Evolutionary conservation across 2,797 vertebrate genomes (phyloP).

Genomic region (Geotria australis): DNA sequence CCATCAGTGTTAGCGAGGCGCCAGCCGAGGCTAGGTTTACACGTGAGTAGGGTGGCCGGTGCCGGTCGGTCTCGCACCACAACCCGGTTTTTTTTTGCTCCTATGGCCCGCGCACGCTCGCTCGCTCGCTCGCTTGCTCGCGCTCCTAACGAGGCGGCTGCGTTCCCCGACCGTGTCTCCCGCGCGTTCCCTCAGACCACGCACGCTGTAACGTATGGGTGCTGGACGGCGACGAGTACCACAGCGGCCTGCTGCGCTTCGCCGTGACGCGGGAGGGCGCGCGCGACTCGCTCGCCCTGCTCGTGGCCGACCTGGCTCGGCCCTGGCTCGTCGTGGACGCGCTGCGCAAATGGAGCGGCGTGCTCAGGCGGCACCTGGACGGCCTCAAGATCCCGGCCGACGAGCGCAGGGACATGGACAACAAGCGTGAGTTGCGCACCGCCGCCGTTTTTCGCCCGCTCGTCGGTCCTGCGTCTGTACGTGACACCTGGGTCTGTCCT

Average conservation of each 20-base stretch:
- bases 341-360: conserved; percentile 85
- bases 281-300: conserved; percentile 44
- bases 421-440: conserved; percentile 36
- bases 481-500: too few relatives aligned
- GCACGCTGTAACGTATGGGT: conserved; percentile 90
- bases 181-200: conserved; percentile 23
- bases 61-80: too few relatives aligned
- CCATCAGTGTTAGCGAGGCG: too few relatives aligned
- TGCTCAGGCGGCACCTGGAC: conserved; percentile 74
- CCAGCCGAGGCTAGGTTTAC: too few relatives aligned
- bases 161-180: neutral
- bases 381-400: conserved; percentile 74
- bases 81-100: too few relatives aligned
- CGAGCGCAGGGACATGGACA: conserved; percentile 77
- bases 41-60: too few relatives aligned
- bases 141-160: too few relatives aligned
- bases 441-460: too few relatives aligned
- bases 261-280: conserved; percentile 42
- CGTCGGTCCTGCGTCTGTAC: too few relatives aligned
- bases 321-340: conserved; percentile 90
- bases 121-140: too few relatives aligned
- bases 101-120: too few relatives aligned
- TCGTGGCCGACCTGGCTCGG: conserved; percentile 75
- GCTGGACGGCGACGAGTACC: conserved; percentile 81
- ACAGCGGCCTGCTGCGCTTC: conserved; percentile 86